phyloP scores from a whole-genome alignment of 2,797 vertebrate genomes.

The Cyprinella venusta region DNA sequence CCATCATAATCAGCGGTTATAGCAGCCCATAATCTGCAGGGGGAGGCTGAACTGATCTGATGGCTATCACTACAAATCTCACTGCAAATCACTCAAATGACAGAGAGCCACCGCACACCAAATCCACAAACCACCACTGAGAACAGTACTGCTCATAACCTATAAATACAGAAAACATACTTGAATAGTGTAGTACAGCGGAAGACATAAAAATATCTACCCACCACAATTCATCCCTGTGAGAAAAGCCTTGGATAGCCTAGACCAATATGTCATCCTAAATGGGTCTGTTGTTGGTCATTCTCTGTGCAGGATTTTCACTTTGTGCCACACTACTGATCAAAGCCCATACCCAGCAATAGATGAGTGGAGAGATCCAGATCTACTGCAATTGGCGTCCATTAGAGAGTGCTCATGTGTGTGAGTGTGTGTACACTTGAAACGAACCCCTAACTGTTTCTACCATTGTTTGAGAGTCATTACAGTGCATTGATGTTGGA shows the following conservation, averaged over 20 bases:
- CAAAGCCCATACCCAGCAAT: constrained; percentile 30
- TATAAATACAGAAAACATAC: constrained; percentile 38
- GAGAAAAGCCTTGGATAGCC: constrained; percentile 5
- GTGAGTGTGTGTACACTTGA: constrained; percentile 36
- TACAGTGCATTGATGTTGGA: constrained; percentile 39
- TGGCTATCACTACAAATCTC: constrained; percentile 59
- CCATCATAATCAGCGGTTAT: constrained; percentile 58
- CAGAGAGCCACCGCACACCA: constrained; percentile 40
- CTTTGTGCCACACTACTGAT: constrained; percentile 30
- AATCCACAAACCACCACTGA: constrained; percentile 43
- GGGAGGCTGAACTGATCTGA: constrained; percentile 52
- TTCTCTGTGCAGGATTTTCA: constrained; percentile 3
- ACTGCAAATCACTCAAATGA: constrained; percentile 58
- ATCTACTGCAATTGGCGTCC: not conserved
- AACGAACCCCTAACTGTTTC: constrained; percentile 37
- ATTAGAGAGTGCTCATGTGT: constrained; percentile 25
- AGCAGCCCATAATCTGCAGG: constrained; percentile 55
- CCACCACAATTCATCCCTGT: constrained; percentile 8
- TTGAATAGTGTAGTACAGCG: not conserved
- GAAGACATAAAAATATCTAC: constrained; percentile 20
- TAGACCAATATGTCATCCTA: constrained; percentile 26
- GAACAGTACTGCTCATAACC: constrained; percentile 22
- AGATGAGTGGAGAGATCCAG: constrained; percentile 23
- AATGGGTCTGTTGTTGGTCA: constrained; percentile 19
- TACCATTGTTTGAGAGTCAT: constrained; percentile 37